Base-by-base conservation (phyloP, 35 echinoderm and acorn worm species). In the Lytechinus pictus region DNA sequence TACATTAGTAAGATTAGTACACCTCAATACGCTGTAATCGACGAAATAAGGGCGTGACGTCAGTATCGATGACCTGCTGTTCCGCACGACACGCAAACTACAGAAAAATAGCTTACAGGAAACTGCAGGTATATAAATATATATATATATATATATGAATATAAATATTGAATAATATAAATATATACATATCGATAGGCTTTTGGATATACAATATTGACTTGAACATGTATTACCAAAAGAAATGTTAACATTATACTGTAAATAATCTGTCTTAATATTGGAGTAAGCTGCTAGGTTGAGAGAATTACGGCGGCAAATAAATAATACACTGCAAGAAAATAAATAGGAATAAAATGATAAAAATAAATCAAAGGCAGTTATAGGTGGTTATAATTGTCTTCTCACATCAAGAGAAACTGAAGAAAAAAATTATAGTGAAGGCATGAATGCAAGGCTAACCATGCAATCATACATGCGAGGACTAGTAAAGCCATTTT, bases 381-480 rank as follows among this genome's bases (percentile, higher is more conserved):
- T 79, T 2, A 79, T n/a, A 79, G 66, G 7, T 79, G 66, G 66
- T 79, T 79, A 79, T 79, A 24, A 24, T 79, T 79, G 66, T 79
- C 19, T 79, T 79, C 66, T 79, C 66, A 79, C 12, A 79, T 79
- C 66, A 79, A 79, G 66, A 79, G 66, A 7, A 79, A 79, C 14
- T 19, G 66, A 16, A 79, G 14, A 79, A 71, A 71, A 71, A 79
- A 79, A 79, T 79, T 16, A 79, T 79, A 79, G 66, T 79, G 8
- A 79, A 79, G 66, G 66, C 66, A 79, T 79, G 66, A 79, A 79
- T 79, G 66, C 66, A 79, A 79, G 66, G 66, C 66, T 79, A 79
- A n/a, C 66, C 66, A 79, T 79, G 66, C 66, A 79, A 16, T 79
- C 66, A 79, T 79, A 79, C 66, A 79, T 79, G 66, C 66, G 19